Percentiles rank a stretch among this genome's conserved stretches.
These are phyloP conservation scores for Clarias macrocephalus DNA, from an alignment of 2,113 vertebrate species.

Conservation along the genomic window DNA sequence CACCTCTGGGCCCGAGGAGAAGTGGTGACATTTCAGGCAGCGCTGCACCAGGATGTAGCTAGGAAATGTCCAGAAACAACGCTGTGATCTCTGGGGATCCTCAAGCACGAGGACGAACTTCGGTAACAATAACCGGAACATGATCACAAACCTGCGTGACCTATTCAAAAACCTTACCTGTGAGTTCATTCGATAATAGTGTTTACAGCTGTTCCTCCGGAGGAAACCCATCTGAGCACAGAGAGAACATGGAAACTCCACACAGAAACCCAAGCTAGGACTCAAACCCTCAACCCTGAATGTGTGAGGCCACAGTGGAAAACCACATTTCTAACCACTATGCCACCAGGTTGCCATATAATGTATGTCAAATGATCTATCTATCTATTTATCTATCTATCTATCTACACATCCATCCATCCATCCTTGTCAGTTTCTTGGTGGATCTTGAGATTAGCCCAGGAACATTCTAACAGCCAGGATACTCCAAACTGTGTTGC, in stretches of 20 bases:
- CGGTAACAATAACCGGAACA: slow-evolving; percentile 31
- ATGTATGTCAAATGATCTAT: too few species aligned
- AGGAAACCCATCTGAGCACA: too few species aligned
- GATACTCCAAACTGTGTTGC: not conserved
- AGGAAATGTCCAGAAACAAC: not conserved
- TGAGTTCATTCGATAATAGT: slow-evolving; percentile 25
- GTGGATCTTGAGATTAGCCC: not conserved
- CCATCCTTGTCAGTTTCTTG: not conserved
- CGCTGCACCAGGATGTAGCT: not conserved
- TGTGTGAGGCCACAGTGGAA: too few species aligned
- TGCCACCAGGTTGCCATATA: too few species aligned
- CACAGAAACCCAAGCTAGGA: too few species aligned
- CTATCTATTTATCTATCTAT: too few species aligned
- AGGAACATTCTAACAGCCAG: not conserved
- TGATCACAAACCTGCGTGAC: slow-evolving; percentile 50
- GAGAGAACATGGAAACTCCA: too few species aligned
- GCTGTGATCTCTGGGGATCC: not conserved
- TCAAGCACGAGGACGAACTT: slow-evolving; percentile 21
- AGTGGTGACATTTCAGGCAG: slow-evolving; percentile 29
- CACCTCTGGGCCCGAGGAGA: not conserved
- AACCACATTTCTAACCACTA: too few species aligned
- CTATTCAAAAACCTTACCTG: slow-evolving; percentile 58
- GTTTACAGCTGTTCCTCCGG: too few species aligned
- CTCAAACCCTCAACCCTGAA: too few species aligned
- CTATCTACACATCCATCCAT: too few species aligned